Conservation (phyloP, 2,797 vertebrate genomes). For the Anisognathus igniventris region DNA sequence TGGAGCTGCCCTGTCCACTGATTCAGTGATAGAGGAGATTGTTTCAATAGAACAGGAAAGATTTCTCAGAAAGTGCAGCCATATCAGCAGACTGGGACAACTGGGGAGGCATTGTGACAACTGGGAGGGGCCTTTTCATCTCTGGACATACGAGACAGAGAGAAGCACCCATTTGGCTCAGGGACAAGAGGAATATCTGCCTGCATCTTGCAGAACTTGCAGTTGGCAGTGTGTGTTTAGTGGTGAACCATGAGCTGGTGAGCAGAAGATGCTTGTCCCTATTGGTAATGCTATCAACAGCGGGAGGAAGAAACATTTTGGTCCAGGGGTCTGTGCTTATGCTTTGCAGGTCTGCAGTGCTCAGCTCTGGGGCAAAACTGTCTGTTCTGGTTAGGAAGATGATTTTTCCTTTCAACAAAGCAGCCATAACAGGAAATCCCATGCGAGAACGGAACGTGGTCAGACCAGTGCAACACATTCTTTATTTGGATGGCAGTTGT, state of each 20-base stretch:
- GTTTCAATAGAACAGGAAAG: background rate
- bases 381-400: background rate
- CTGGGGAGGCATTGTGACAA: background rate
- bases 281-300: background rate
- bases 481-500: background rate
- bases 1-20: background rate
- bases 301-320: background rate
- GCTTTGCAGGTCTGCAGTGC: background rate
- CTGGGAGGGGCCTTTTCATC: background rate
- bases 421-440: background rate
- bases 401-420: background rate
- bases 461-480: background rate
- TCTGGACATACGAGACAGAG: rapidly evolving
- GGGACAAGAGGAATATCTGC: background rate
- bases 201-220: background rate
- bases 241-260: background rate
- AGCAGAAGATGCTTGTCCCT: background rate
- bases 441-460: rapidly evolving
- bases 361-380: background rate
- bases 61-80: background rate
- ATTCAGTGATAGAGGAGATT: background rate
- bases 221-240: background rate
- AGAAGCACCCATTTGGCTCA: background rate
- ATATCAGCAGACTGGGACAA: background rate
- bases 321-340: background rate